phyloP scores from a whole-genome alignment of 2,888 invertebrate genomes.

The Athalia rosae region DNA sequence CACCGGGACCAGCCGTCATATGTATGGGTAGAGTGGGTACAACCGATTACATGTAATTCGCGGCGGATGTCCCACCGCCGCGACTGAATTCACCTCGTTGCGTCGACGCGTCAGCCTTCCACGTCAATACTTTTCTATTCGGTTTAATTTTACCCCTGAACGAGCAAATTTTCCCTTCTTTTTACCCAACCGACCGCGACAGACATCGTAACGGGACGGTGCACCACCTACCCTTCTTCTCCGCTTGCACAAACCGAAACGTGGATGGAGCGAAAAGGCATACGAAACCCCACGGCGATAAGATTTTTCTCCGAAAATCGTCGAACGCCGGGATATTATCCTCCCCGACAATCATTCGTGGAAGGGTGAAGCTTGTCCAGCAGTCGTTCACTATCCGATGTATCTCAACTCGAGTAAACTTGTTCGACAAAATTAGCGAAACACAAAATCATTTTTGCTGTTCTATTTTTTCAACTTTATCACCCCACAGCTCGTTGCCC shows the following conservation, averaged over 20 bases:
- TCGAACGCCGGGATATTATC: too few relatives aligned
- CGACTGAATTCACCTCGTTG: conserved; percentile 39
- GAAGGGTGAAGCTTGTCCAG: too few relatives aligned
- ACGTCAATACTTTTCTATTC: conserved; percentile 52
- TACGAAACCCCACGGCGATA: too few relatives aligned
- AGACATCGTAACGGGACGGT: conserved; percentile 17
- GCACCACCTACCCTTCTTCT: neutral
- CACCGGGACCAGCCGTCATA: too few relatives aligned
- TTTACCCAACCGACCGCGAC: conserved; percentile 44
- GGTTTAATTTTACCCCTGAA: conserved; percentile 57
- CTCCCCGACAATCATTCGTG: too few relatives aligned
- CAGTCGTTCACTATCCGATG: too few relatives aligned
- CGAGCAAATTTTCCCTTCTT: conserved; percentile 47
- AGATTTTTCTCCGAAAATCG: too few relatives aligned
- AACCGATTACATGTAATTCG: conserved; percentile 24
- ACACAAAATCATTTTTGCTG: too few relatives aligned
- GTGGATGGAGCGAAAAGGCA: neutral
- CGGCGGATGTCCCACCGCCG: conserved; percentile 34
- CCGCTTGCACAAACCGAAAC: neutral
- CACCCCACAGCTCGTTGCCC: neutral
- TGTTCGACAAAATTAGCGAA: too few relatives aligned
- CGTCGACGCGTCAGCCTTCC: conserved; percentile 54
- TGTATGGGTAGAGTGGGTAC: neutral
- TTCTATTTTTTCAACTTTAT: neutral
- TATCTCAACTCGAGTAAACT: too few relatives aligned